A percentile compares a stretch with the other conserved stretches of the same genome.
Conservation (phyloP, 2,113 vertebrate genomes). For the Ameiurus melas region DNA sequence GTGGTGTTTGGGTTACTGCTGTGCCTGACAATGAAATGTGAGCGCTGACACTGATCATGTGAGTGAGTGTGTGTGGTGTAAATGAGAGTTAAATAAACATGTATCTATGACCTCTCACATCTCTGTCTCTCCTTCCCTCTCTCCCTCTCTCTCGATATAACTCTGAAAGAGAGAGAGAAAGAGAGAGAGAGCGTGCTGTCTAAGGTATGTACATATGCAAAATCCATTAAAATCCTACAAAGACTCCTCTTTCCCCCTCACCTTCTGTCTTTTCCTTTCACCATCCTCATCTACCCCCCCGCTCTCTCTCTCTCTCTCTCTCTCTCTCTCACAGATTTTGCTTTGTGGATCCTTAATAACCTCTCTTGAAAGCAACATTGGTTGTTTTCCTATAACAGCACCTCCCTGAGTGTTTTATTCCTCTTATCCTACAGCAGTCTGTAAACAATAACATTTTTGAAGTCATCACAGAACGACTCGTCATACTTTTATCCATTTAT, state of each 20-base stretch:
- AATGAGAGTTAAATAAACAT: conserved; percentile 33
- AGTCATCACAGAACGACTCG: too few species aligned
- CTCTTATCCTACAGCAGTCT: not conserved
- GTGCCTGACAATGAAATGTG: conserved; percentile 1
- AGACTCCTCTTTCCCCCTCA: conserved; percentile 23
- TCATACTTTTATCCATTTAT: too few species aligned
- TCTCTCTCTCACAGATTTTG: not conserved
- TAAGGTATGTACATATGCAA: conserved; percentile 56
- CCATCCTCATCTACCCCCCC: not conserved
- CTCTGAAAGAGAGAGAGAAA: not conserved
- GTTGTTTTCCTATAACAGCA: too few species aligned
- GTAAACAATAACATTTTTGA: too few species aligned
- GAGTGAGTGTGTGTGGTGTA: conserved; percentile 9
- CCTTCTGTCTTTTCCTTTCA: not conserved
- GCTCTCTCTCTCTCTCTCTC: not conserved
- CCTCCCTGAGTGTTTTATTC: too few species aligned
- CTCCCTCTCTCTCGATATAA: conserved; percentile 57
- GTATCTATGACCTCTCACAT: not conserved
- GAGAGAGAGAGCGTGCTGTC: not conserved
- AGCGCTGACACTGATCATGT: not conserved
- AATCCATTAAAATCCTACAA: conserved; percentile 77
- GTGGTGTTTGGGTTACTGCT: not conserved
- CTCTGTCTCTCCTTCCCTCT: not conserved
- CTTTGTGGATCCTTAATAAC: too few species aligned
- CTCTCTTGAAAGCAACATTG: too few species aligned